phyloP scores from a whole-genome alignment of 2,888 invertebrate species.

The Barypeithes pellucidus region DNA sequence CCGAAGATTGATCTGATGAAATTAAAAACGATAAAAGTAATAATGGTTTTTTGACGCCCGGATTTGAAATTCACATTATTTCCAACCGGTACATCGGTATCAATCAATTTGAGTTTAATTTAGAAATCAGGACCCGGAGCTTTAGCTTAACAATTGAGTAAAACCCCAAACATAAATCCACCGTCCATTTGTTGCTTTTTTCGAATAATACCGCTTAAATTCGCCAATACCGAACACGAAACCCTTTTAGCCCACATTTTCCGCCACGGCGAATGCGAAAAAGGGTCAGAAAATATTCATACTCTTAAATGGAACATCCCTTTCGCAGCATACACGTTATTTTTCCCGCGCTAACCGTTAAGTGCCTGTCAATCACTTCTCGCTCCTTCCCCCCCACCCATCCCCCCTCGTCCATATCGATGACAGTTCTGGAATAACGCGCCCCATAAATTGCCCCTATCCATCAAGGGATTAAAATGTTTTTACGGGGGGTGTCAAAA shows the following conservation, averaged over 20 bases:
- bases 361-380: conserved; percentile 51
- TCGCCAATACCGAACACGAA: not conserved
- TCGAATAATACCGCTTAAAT: not conserved
- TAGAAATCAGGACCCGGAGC: not conserved
- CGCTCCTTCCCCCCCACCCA: conserved; percentile 18
- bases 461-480: conserved; percentile 55
- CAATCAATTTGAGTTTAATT: too few species aligned
- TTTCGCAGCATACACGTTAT: conserved; percentile 39
- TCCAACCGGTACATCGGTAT: too few species aligned
- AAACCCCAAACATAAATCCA: not conserved
- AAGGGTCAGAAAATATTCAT: conserved; percentile 46
- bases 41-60: too few species aligned
- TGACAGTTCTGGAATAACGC: conserved; percentile 52
- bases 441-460: conserved; percentile 51
- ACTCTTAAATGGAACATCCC: conserved; percentile 38
- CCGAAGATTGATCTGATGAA: too few species aligned
- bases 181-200: conserved; percentile 10
- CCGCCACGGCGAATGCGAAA: conserved; percentile 24
- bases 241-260: conserved; percentile 28
- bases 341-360: conserved; percentile 45
- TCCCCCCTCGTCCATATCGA: conserved; percentile 45
- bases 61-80: too few species aligned
- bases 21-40: too few species aligned
- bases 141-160: not conserved
- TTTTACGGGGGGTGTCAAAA: conserved; percentile 38